Base-by-base conservation (phyloP, 2,888 invertebrate species). In the Plemyria rubiginata region DNA sequence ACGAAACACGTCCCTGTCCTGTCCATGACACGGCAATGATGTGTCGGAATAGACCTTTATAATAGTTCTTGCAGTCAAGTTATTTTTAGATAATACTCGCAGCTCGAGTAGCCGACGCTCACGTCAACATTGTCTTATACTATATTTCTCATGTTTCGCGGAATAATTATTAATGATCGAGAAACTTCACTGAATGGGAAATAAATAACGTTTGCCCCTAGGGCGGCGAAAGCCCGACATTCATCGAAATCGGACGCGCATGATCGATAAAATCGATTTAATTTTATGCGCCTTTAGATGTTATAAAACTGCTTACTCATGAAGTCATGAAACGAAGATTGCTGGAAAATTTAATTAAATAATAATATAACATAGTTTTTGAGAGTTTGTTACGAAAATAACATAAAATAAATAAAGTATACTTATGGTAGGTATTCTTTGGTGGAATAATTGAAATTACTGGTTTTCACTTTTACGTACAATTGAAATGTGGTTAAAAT, bases 161-260 rank as follows among this genome's bases (percentile, higher is more conserved):
- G 86, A 87, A 90, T 86, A 86, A 88, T 38, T 87, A 88, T 87
- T 89, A 87, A 90, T 87, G 85, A 87, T 87, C 85, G 85, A 81
- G 78, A 74, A 78, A 78, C 80, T 81, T 81, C 83, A 78, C 82
- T 85, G 78, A 90, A 91, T 91, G 90, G 88, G 85, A 90, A 84
- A 91, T 90, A 91, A 91, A 92, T 92, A 88, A 91, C 84, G 78
- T 8, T 38, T 29, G 38, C 73, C 73, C 28, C 74, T 76, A 67
- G 67, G 66, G 55, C 16, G 77, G 81, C 76, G 65, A 85, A 70
- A 69, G 79, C n/a, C 32, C 12, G 8, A 38, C 16, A 13, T 59
- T 38, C 38, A 56, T 57, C 57, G 54, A 52, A 64, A 66, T 58
- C 43, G 61, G 51, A 50, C 50, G 36, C 29, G 58, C 15, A 32